A percentile compares a stretch with the other conserved stretches of the same genome.
phyloP scores from a whole-genome alignment of 2,797 vertebrate genomes.

The Microtus obscurus region DNA sequence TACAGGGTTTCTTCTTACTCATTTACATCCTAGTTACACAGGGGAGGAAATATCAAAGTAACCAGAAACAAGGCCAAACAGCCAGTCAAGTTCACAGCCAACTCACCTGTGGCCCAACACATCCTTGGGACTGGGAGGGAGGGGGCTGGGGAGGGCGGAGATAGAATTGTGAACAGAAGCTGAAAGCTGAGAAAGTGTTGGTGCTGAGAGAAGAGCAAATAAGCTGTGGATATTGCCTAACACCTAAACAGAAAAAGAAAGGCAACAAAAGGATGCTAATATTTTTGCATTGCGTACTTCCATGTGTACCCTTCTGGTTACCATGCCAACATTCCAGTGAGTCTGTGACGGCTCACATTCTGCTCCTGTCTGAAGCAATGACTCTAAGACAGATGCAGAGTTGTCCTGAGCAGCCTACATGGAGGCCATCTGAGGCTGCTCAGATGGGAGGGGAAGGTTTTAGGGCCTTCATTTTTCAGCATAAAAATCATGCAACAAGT shows the following conservation, averaged over 20 bases:
- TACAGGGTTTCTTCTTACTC: not conserved
- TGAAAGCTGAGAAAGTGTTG: not conserved
- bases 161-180: not conserved
- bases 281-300: not conserved
- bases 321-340: accelerated
- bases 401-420: not conserved
- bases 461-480: constrained; percentile 21
- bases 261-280: not conserved
- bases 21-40: not conserved
- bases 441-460: not conserved
- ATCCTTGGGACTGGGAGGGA: not conserved
- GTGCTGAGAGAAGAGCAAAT: not conserved
- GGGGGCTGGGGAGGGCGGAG: not conserved
- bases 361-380: not conserved
- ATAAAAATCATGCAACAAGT: not conserved
- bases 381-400: not conserved
- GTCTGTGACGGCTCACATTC: not conserved
- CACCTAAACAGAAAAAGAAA: not conserved
- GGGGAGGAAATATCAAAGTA: not conserved
- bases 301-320: not conserved
- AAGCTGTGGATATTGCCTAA: not conserved
- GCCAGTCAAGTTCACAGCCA: not conserved
- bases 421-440: not conserved
- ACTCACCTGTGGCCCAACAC: not conserved
- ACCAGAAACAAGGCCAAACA: not conserved